Conservation (phyloP, 2,888 invertebrate genomes). For the Eumacrocentrus americanus region DNA sequence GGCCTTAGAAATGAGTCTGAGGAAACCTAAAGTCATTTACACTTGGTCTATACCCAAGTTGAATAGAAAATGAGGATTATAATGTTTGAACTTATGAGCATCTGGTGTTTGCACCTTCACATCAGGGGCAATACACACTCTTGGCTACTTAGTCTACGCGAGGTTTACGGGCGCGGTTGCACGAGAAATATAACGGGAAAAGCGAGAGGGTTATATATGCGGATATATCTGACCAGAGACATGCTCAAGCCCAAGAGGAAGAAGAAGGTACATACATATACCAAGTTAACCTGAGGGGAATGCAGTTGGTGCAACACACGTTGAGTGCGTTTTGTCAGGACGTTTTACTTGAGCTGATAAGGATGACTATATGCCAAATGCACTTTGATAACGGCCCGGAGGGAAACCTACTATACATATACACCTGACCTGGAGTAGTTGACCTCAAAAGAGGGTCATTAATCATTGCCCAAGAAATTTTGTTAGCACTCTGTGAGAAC, state of each 20-base stretch:
- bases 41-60: too few relatives aligned
- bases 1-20: background rate
- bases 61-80: constrained; percentile 1
- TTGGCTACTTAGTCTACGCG: constrained; percentile 25
- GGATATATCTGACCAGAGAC: constrained; percentile 21
- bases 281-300: constrained; percentile 7
- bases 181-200: constrained; percentile 33
- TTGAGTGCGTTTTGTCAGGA: constrained; percentile 13
- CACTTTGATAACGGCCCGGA: constrained; percentile 7
- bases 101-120: constrained; percentile 15
- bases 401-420: too few relatives aligned
- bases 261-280: background rate
- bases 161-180: constrained; percentile 32
- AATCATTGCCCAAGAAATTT: too few relatives aligned
- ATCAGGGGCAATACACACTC: constrained; percentile 22
- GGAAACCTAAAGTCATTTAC: background rate
- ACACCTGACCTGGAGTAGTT: too few relatives aligned
- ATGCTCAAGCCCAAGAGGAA: background rate
- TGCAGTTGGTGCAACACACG: constrained; percentile 17
- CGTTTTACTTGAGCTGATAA: constrained; percentile 1
- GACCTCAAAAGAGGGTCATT: too few relatives aligned
- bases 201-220: constrained; percentile 29
- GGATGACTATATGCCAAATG: constrained; percentile 8
- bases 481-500: too few relatives aligned
- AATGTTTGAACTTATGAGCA: background rate